Base-by-base conservation (phyloP, 2,113 vertebrate genomes). In the Polypterus bichir region DNA sequence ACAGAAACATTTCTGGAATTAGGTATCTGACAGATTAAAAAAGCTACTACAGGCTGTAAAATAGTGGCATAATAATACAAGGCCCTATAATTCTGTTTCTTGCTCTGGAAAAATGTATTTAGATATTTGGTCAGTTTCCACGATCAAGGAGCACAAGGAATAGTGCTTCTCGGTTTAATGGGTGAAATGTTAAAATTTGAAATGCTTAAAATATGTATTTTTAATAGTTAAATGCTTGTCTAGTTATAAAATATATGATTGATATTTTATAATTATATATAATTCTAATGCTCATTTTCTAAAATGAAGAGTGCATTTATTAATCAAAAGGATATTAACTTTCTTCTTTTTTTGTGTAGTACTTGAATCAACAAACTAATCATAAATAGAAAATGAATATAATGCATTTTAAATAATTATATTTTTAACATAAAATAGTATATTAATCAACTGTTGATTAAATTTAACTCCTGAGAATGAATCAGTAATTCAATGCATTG, bases 381-480 rank as follows among this genome's bases (percentile, higher is more conserved):
- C 59, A 27, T 27, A 67, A 69, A 74, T 81, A 76, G 64, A 65
- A 82, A 83, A 89, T 82, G 72, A 4, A 83, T 90, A 80, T 76
- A 79, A 80, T 80, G 67, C 72, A 77, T 77, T 77, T 84, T 85
- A 90, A 27, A 86, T 84, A 78, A 80, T 79, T 73, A 64, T 75
- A 27, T 27, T 27, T 27, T 27, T 27, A 27, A 27, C 75, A 73
- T 80, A 74, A 78, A 84, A 86, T 84, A 82, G 87, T 84, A 84
- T 88, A 89, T 91, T 92, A 91, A 91, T 93, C 91, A 91, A 81
- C 74, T 72, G 80, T 81, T 86, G 85, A 90, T 91, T 91, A 91
- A 87, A 86, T 82, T 88, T 80, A 85, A 80, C 78, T 81, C 86
- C 78, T 81, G 77, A 85, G 79, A 88, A 86, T 86, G 83, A 89